phyloP scores from a whole-genome alignment of 2,113 vertebrate genomes.

The Gasterosteus aculeatus region DNA sequence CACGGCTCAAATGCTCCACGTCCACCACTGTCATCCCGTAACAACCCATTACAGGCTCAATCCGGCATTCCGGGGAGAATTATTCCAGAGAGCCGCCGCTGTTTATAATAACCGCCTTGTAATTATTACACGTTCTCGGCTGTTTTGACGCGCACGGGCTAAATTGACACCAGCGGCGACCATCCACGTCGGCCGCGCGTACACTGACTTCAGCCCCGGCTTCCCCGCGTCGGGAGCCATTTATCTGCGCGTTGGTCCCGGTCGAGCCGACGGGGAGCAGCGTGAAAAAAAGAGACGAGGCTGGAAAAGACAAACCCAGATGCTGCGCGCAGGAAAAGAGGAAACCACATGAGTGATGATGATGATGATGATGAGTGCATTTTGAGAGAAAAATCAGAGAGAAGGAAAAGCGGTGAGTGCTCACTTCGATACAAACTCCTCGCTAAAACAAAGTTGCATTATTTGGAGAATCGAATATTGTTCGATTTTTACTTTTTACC shows the following conservation, averaged over 20 bases:
- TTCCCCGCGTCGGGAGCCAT: constrained; percentile 26
- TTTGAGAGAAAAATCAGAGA: constrained; percentile 62
- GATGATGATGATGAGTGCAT: constrained; percentile 51
- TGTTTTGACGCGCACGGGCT: constrained; percentile 36
- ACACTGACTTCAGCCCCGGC: constrained; percentile 6
- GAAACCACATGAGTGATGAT: constrained; percentile 65
- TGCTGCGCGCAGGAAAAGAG: constrained; percentile 62
- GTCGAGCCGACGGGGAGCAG: constrained; percentile 59
- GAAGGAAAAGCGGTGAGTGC: constrained; percentile 76
- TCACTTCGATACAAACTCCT: constrained; percentile 48
- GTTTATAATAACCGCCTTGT: constrained; percentile 30
- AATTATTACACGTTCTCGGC: constrained; percentile 38
- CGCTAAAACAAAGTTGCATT: constrained; percentile 10
- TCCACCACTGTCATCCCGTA: constrained; percentile 33
- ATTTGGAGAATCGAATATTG: not conserved
- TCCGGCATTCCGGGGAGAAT: constrained; percentile 49
- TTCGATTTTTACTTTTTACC: not conserved
- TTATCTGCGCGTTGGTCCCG: constrained; percentile 36
- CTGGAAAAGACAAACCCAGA: constrained; percentile 67
- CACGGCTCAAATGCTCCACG: constrained; percentile 33
- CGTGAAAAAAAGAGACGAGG: constrained; percentile 50
- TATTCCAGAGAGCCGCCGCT: constrained; percentile 26
- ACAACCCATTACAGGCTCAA: constrained; percentile 29
- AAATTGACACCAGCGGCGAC: constrained; percentile 38
- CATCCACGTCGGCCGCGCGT: constrained; percentile 14